Evolutionary conservation across 2,888 invertebrate species (phyloP), one percentile per base, ranked within the genome.

Genomic region (Atethmia centrago): DNA sequence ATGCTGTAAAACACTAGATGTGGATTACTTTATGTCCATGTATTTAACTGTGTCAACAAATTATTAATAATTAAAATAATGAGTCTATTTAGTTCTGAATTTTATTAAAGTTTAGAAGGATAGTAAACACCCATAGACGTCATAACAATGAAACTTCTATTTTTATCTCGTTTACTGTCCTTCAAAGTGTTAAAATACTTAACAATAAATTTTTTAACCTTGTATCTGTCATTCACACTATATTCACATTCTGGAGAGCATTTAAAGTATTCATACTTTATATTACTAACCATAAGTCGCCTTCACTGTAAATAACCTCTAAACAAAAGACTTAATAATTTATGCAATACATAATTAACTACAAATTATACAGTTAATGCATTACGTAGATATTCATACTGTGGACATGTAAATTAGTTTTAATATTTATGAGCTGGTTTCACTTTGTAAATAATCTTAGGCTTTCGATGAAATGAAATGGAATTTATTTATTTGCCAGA

Each of bases 281-380:
- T 65, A 45, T 66, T 42, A 12, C 31, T 45, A 4, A n/a, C 56
- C 40, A 8, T 49, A 40, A 53, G 3, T 47, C 7, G 7, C 51
- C 10, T 59, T n/a, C 1, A 25, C 16, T 45, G 25, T 51, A 73
- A 65, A 65, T 55, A 74, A 61, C 49, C 12, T 36, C 1, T 25
- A 49, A 25, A 65, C 53, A 66, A 69, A 79, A 76, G 36, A 21
- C 21, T 31, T 19, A 19, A 51, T 77, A 49, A 76, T 82, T 49
- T 62, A 82, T 70, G 56, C 14, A 0, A 75, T 49, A 19, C 53
- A 51, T 59, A 77, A 79, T 78, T 66, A 19, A 58, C 62, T 42
- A 58, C 70, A 63, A 79, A 82, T 82, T 82, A 78, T 70, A 66
- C 56, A 58, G 51, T 47, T 62, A 28, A 68, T 55, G 28, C 40